These are phyloP conservation scores for Sceloporus tristichus DNA, from an alignment of 2,113 vertebrate species.

Conservation along the genomic window DNA sequence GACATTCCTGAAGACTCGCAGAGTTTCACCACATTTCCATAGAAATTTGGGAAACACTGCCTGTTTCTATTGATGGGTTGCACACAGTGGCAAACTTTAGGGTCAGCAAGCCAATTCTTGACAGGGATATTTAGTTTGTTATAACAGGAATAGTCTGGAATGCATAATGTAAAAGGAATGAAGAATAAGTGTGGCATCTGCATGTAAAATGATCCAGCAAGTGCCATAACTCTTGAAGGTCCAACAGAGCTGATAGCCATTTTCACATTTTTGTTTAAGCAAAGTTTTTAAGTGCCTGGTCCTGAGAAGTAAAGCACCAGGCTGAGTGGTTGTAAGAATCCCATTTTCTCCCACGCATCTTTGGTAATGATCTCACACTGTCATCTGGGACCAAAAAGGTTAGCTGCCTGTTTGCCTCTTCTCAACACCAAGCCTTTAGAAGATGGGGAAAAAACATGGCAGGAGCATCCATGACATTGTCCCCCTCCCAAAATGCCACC, in stretches of 20 bases:
- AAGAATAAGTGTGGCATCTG: background rate
- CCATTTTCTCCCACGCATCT: background rate
- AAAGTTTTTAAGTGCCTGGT: background rate
- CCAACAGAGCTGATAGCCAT: background rate
- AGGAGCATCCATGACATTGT: background rate
- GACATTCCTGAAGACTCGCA: no score
- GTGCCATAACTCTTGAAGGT: background rate
- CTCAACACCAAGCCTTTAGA: background rate
- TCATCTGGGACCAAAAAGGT: background rate
- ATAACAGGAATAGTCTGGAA: background rate
- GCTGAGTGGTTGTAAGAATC: background rate
- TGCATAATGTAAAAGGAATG: background rate
- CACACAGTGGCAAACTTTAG: background rate
- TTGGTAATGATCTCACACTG: background rate
- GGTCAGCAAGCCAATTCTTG: background rate
- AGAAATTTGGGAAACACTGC: background rate
- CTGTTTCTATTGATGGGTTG: background rate
- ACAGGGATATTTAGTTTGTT: background rate
- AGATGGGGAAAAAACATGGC: background rate
- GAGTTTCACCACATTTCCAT: background rate
- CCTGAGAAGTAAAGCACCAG: background rate
- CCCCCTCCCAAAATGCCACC: background rate
- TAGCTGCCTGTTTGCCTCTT: background rate
- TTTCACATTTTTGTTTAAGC: background rate
- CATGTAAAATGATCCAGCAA: background rate